These are phyloP conservation scores for Dryobates pubescens DNA, from an alignment of 2,797 vertebrate genomes.

Conservation along the genomic window DNA sequence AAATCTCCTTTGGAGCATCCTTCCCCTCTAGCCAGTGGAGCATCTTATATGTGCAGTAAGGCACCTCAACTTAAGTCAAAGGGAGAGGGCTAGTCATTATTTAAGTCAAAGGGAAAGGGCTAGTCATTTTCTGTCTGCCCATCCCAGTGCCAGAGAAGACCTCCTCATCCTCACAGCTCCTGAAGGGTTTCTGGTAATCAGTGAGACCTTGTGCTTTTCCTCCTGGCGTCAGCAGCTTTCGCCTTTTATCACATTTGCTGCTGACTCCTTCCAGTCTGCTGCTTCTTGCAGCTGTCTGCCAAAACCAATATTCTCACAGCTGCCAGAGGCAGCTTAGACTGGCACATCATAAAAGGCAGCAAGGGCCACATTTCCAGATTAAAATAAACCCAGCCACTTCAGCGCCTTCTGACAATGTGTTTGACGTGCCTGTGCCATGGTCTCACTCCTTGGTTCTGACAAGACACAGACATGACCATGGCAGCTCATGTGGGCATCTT, in stretches of 20 bases:
- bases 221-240: constrained; percentile 68
- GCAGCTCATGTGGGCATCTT: neutral
- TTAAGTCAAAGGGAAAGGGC: neutral
- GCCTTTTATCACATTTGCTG: constrained; percentile 72
- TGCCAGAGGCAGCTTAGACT: constrained; percentile 74
- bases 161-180: constrained; percentile 27
- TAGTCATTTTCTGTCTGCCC: neutral
- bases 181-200: constrained; percentile 44
- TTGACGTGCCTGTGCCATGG: constrained; percentile 46
- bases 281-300: constrained; percentile 71
- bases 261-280: constrained; percentile 76
- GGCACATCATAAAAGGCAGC: constrained; percentile 73
- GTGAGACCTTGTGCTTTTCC: constrained; percentile 49
- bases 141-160: neutral
- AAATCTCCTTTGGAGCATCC: neutral
- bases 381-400: constrained; percentile 73
- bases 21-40: neutral
- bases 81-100: neutral
- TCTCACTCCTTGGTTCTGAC: constrained; percentile 40
- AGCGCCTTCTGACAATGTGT: constrained; percentile 69
- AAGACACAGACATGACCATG: constrained; percentile 5
- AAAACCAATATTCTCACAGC: constrained; percentile 77
- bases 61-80: neutral
- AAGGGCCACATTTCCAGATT: constrained; percentile 64
- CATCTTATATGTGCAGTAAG: neutral